Percentiles rank a stretch among this genome's conserved stretches.
phyloP scores from a whole-genome alignment of 2,113 vertebrate genomes.

The Dipodomys stephensi region DNA sequence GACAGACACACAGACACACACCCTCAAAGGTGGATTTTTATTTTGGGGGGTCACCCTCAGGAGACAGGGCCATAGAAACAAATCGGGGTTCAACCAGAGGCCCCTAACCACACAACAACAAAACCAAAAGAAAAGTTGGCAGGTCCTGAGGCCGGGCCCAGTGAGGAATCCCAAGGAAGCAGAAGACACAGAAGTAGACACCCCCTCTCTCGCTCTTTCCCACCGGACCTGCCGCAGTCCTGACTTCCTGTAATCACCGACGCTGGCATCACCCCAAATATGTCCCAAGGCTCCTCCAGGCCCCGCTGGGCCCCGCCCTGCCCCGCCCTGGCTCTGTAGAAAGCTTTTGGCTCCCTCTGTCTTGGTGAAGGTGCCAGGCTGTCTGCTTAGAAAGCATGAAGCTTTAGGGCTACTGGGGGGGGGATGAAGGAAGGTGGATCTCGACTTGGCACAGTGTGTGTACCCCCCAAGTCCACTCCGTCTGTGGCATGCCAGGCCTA shows the following conservation, averaged over 20 bases:
- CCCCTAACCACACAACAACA: neutral
- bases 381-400: neutral
- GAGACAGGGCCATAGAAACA: neutral
- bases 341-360: neutral
- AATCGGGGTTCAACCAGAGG: neutral
- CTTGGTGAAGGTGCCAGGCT: neutral
- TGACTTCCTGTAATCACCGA: neutral
- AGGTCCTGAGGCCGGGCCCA: too few relatives aligned
- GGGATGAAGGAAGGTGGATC: too few relatives aligned
- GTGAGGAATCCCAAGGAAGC: too few relatives aligned
- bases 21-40: too few relatives aligned
- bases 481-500: neutral
- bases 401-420: neutral
- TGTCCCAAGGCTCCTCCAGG: neutral
- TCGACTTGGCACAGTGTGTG: too few relatives aligned
- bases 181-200: neutral
- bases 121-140: neutral
- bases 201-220: neutral
- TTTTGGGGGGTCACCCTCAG: neutral
- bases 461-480: too few relatives aligned
- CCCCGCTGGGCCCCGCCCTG: neutral
- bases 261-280: too few relatives aligned
- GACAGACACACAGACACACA: too few relatives aligned
- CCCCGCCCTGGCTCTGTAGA: slow-evolving; percentile 39
- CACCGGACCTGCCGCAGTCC: neutral